Percentiles rank a stretch among this genome's conserved stretches.
These are phyloP conservation scores for Acleris emargana DNA, from an alignment of 2,888 invertebrate species.

Conservation along the genomic window DNA sequence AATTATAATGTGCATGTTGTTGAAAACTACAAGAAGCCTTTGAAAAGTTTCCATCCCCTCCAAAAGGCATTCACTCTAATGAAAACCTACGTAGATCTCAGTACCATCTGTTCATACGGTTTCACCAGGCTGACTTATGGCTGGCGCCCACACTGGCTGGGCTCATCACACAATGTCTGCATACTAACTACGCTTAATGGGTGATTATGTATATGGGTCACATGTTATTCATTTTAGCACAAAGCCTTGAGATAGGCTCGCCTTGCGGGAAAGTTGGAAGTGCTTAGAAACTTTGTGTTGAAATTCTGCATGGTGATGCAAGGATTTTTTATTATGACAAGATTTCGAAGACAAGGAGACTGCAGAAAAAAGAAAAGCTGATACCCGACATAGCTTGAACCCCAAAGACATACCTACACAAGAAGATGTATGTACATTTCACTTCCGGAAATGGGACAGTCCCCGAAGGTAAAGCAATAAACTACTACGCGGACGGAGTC, in stretches of 20 bases:
- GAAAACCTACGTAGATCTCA: constrained; percentile 24
- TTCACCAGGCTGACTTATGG: constrained; percentile 53
- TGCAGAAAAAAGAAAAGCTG: no score
- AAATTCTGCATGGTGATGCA: no score
- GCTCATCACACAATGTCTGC: constrained; percentile 43
- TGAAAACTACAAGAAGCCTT: background rate
- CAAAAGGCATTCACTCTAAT: constrained; percentile 18
- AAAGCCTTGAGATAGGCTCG: constrained; percentile 15
- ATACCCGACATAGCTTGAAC: no score
- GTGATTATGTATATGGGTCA: constrained; percentile 56
- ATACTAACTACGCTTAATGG: constrained; percentile 48
- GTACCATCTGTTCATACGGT: constrained; percentile 39
- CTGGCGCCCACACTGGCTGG: constrained; percentile 58
- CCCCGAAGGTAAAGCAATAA: no score
- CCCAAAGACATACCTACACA: no score
- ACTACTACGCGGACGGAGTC: no score
- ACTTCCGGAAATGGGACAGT: no score
- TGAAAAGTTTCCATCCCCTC: constrained; percentile 3
- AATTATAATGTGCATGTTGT: no score
- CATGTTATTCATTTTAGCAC: constrained; percentile 36
- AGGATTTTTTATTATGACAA: no score
- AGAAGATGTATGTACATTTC: no score
- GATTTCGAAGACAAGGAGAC: no score
- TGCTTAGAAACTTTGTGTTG: no score
- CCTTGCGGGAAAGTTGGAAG: background rate